These are phyloP conservation scores for Graptemys geographica DNA, from an alignment of 2,797 vertebrate genomes.

Conservation along the genomic window DNA sequence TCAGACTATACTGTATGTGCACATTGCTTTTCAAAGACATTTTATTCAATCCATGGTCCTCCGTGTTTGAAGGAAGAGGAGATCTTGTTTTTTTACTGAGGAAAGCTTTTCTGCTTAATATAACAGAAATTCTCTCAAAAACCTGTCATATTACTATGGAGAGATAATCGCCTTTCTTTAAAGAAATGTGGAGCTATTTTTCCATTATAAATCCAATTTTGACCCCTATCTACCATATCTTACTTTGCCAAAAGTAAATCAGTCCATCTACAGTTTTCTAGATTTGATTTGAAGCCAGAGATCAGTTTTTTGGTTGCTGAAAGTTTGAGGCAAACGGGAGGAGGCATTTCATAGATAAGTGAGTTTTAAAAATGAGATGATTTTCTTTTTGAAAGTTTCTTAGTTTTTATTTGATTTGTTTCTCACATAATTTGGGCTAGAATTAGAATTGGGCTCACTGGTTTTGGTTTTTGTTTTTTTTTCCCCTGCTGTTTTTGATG, in stretches of 20 bases:
- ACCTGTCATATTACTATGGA: background rate
- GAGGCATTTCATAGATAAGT: background rate
- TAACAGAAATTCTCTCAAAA: conserved; percentile 16
- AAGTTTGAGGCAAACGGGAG: background rate
- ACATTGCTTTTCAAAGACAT: conserved; percentile 32
- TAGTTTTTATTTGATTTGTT: background rate
- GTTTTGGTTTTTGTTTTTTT: background rate
- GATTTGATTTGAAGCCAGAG: background rate
- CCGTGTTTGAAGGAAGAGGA: conserved; percentile 13
- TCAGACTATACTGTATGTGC: conserved; percentile 25
- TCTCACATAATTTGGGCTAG: rapidly evolving
- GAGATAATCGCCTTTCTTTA: background rate
- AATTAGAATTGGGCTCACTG: background rate
- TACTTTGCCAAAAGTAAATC: background rate
- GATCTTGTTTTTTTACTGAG: conserved; percentile 37
- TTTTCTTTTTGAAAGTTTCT: background rate
- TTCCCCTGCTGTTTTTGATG: too few species aligned
- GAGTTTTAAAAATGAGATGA: rapidly evolving
- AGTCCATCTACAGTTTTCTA: background rate
- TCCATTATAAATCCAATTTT: background rate
- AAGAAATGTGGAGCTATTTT: background rate
- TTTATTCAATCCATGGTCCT: background rate
- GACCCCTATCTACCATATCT: background rate
- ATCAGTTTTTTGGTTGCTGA: background rate
- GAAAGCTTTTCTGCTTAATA: conserved; percentile 34